These are phyloP conservation scores for Aphidius gifuensis DNA, from an alignment of 1,140 invertebrate species.

Conservation along the genomic window DNA sequence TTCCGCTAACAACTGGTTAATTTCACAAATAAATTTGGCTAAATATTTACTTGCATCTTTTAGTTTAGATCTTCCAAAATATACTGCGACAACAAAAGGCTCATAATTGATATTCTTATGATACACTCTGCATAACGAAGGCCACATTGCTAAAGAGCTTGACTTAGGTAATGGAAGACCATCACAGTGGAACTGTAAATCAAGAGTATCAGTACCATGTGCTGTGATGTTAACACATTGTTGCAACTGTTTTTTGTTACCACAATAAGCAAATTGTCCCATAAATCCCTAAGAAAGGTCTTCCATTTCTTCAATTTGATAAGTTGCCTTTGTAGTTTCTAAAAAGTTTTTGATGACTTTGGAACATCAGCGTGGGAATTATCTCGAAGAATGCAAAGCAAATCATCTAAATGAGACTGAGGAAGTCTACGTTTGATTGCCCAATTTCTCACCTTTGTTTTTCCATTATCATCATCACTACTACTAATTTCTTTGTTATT, in stretches of 20 bases:
- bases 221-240: slow-evolving; percentile 11
- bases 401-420: slow-evolving; percentile 2
- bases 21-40: slow-evolving; percentile 22
- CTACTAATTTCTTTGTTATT: too few species aligned
- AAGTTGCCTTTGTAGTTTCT: slow-evolving; percentile 9
- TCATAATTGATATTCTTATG: slow-evolving; percentile 13
- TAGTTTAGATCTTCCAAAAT: slow-evolving; percentile 15
- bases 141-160: slow-evolving; percentile 12
- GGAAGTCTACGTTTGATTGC: background rate
- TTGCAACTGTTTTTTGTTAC: slow-evolving; percentile 12
- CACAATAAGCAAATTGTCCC: slow-evolving; percentile 21
- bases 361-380: slow-evolving; percentile 11
- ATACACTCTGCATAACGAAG: slow-evolving; percentile 14
- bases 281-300: background rate
- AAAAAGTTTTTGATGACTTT: slow-evolving; percentile 25
- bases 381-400: slow-evolving; percentile 17
- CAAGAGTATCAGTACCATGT: slow-evolving; percentile 13
- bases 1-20: slow-evolving; percentile 17
- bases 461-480: too few species aligned
- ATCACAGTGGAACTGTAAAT: background rate
- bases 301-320: slow-evolving; percentile 13
- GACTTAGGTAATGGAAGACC: slow-evolving; percentile 20
- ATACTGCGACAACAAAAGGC: slow-evolving; percentile 21
- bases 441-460: too few species aligned
- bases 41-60: slow-evolving; percentile 16